Base-by-base conservation (phyloP, 2,113 vertebrate species). In the Cyprinodon brontotheroides region DNA sequence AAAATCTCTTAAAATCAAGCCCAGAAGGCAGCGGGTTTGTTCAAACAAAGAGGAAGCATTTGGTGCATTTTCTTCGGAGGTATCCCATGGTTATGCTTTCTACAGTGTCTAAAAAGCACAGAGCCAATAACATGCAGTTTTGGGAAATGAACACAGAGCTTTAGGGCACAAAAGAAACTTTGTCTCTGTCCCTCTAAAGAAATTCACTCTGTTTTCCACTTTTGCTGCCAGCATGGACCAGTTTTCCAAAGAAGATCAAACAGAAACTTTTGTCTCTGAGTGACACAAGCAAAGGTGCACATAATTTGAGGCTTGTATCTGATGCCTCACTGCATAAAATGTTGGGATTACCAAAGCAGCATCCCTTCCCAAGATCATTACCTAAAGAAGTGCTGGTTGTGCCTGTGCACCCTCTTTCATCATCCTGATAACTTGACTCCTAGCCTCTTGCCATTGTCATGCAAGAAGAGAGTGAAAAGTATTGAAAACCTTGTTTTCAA, bases 401-500 rank as follows among this genome's bases (percentile, higher is more conserved):
- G 72, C 63, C 64, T 64, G 66, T 8, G 8, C 40, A 66, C 47
- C 39, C 61, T 76, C 65, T 57, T 64, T 74, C 45, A 76, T 78
- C 76, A 63, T 70, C 67, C 41, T 78, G 68, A 60, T 48, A 63
- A 65, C 47, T 76, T 81, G 73, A 85, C 86, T 82, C 74, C 69
- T 66, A 75, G 74, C 70, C 67, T 79, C 86, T 85, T 88, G 79
- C 79, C 83, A 80, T 89, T 91, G 83, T 83, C 81, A 87, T 82
- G 64, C 73, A 81, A 67, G 63, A 11, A 70, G 78, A 81, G 64
- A 86, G 78, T 68, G 80, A 80, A 84, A 79, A 70, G 77, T 75
- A 86, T 81, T 68, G 85, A 78, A 82, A 83, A 80, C 75, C 87
- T 91, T 92, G 87, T 90, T 91, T 92, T 90, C 78, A 85, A 85